Evolutionary conservation across 2,797 vertebrate genomes (phyloP).

Genomic region (Arnoldichthys spilopterus): DNA sequence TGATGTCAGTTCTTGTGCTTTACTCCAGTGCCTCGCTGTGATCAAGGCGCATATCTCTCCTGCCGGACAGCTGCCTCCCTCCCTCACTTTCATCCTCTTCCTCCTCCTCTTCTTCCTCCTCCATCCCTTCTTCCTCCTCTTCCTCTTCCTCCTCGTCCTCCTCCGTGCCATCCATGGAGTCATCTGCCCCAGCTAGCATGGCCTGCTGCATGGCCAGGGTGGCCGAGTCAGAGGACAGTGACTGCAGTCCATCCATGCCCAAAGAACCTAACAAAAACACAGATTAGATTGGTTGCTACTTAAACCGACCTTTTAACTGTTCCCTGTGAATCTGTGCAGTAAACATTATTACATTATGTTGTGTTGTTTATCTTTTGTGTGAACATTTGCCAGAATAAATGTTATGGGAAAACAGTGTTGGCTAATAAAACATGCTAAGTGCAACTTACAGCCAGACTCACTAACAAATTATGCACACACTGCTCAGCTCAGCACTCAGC

Average conservation of each 20-base stretch:
- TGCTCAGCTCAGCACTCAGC: background rate
- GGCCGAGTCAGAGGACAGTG: conserved; percentile 92
- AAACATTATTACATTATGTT: no score
- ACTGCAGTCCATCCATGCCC: conserved; percentile 91
- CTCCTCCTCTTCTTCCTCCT: conserved; percentile 82
- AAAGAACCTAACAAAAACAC: conserved; percentile 80
- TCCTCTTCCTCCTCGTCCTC: conserved; percentile 95
- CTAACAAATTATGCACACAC: no score
- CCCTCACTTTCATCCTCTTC: conserved; percentile 85
- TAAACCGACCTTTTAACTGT: no score
- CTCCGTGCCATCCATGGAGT: conserved; percentile 93
- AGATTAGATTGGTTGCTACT: background rate
- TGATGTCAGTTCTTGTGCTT: conserved; percentile 54
- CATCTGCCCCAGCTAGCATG: conserved; percentile 89
- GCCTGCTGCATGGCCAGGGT: conserved; percentile 98
- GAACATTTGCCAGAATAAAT: no score
- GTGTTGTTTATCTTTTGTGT: no score
- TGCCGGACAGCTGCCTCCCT: conserved; percentile 77
- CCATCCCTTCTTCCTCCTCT: conserved; percentile 86
- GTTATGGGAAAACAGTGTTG: no score
- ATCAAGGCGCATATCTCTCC: conserved; percentile 87
- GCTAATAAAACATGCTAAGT: no score
- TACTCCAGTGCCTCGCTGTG: conserved; percentile 92
- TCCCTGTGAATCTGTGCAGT: no score
- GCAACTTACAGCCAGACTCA: no score